These are phyloP conservation scores for Chionodraco myersi DNA, from an alignment of 2,113 vertebrate species.

Conservation along the genomic window DNA sequence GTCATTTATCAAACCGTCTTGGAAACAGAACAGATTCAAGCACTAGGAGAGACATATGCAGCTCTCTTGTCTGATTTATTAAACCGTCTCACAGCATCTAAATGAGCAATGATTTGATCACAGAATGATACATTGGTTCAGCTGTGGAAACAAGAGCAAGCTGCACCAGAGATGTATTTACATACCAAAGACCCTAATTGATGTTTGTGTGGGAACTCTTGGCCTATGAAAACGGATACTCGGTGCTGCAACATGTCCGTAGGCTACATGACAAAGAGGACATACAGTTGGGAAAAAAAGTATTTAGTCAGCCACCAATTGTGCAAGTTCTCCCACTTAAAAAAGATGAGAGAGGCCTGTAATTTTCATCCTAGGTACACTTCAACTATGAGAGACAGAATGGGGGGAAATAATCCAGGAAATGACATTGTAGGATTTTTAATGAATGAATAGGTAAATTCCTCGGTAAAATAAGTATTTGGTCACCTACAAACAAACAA, in stretches of 20 bases:
- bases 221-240: slow-evolving; percentile 14
- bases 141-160: slow-evolving; percentile 60
- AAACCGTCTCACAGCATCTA: slow-evolving; percentile 53
- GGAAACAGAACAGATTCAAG: slow-evolving; percentile 52
- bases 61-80: slow-evolving; percentile 67
- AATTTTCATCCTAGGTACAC: too few relatives aligned
- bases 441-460: too few relatives aligned
- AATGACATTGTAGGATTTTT: too few relatives aligned
- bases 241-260: slow-evolving; percentile 15
- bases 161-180: slow-evolving; percentile 46
- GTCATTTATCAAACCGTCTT: slow-evolving; percentile 56
- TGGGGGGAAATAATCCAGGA: too few relatives aligned
- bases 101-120: slow-evolving; percentile 74
- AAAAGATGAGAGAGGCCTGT: too few relatives aligned
- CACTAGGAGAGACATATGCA: slow-evolving; percentile 54
- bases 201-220: slow-evolving; percentile 39
- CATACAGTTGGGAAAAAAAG: too few relatives aligned
- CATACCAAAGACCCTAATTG: slow-evolving; percentile 37
- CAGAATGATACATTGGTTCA: slow-evolving; percentile 66
- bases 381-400: too few relatives aligned
- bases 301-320: too few relatives aligned
- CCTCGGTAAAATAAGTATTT: too few relatives aligned
- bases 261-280: not conserved
- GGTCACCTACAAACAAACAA: too few relatives aligned
- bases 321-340: too few relatives aligned